Evolutionary conservation across 2,888 invertebrate genomes (phyloP), one percentile per base, ranked within the genome.

Genomic region (Saturnia japonica): DNA sequence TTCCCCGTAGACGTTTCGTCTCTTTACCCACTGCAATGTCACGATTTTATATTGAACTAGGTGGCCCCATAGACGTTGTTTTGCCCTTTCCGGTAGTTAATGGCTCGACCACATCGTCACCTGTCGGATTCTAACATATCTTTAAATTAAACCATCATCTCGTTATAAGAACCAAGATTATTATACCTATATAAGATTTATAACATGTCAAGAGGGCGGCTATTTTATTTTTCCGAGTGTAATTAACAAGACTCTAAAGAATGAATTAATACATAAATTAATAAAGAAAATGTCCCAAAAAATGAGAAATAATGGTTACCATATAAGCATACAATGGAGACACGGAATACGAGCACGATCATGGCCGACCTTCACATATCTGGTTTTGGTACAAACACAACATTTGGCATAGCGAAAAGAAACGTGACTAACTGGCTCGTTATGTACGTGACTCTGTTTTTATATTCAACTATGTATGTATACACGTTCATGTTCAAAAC

Each of bases 361-460:
- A 85, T 76, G 78, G 86, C 74, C 80, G 90, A 84, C 91, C 91
- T 91, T 91, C 88, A 80, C 71, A 64, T 67, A 79, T 83, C 89
- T 86, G 80, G 89, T 88, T 90, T 86, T 76, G 85, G 84, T 78
- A 72, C 82, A 82, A 77, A 81, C 84, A 84, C 85, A 86, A 85
- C 82, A 83, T 85, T 88, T 84, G 85, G 86, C 82, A 81, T 80
- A 81, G 85, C 86, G 82, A 85, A 85, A 85, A 82, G 74, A 75
- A 76, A 82, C 85, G 83, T 83, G 84, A 82, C 80, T 77, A 72
- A 71, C 72, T 74, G 70, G 71, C 70, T 69, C 72, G 70, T 77
- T 71, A 47, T 62, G 51, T 42, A 43, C 51, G 66, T 45, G 34
- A 68, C 62, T 68, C 42, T 40, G 51, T 54, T 68, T 62, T 71